Evolutionary conservation across 2,113 vertebrate genomes (phyloP).

Genomic region (Acanthisitta chloris): DNA sequence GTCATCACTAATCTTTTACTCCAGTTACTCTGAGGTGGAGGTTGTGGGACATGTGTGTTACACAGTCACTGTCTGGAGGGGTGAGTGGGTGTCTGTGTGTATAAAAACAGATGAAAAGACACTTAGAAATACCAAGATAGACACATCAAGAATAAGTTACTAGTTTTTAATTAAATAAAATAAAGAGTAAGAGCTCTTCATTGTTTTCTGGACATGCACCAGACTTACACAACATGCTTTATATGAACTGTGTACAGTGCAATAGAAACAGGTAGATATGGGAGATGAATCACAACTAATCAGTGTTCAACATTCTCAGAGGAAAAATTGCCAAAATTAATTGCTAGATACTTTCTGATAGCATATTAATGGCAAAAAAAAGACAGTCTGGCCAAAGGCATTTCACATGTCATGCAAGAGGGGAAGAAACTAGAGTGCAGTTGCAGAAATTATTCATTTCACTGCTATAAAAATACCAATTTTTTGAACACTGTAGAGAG

Average conservation of each 20-base stretch:
- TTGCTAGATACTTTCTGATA: neutral
- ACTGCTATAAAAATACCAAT: neutral
- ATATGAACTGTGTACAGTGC: neutral
- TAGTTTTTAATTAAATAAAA: too few relatives aligned
- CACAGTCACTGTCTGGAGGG: neutral
- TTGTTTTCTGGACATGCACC: neutral
- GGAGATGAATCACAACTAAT: neutral
- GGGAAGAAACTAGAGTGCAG: neutral
- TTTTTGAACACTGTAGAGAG: neutral
- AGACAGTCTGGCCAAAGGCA: neutral
- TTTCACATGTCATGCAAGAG: neutral
- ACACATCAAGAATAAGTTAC: neutral
- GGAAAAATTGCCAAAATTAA: neutral
- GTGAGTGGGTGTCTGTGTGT: neutral
- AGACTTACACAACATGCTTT: neutral
- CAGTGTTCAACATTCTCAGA: neutral
- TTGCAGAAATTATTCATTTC: neutral
- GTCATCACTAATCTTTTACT: neutral
- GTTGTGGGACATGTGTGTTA: neutral
- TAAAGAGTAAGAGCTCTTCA: neutral
- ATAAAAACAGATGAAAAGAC: neutral
- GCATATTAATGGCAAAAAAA: neutral
- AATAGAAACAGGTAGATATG: neutral
- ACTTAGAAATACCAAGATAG: neutral
- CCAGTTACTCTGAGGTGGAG: fast-evolving